These are phyloP conservation scores for Drosophila nigrodunni DNA, from an alignment of 1,140 invertebrate species.

Conservation along the genomic window DNA sequence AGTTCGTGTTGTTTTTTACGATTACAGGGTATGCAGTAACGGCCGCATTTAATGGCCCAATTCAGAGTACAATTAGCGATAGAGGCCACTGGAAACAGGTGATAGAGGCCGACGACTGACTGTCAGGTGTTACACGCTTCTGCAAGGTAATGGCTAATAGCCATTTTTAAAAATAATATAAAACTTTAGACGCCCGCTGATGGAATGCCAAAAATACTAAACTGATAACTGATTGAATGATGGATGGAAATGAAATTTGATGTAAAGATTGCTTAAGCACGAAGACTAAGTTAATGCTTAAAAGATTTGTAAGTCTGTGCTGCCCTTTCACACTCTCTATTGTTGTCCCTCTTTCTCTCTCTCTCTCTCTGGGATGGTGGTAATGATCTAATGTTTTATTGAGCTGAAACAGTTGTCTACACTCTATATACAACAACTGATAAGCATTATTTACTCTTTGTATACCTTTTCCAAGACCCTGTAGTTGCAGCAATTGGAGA, in stretches of 20 bases:
- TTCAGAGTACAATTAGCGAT: conserved; percentile 27
- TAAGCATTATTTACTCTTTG: conserved; percentile 23
- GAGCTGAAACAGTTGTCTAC: neutral
- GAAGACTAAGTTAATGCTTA: neutral
- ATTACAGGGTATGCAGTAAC: conserved; percentile 7
- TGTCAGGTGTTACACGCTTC: conserved; percentile 4
- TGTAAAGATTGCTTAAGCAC: neutral
- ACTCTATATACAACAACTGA: conserved; percentile 12
- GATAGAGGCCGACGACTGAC: neutral
- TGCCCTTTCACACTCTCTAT: neutral
- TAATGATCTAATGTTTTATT: conserved; percentile 30
- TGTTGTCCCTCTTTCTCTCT: too few relatives aligned
- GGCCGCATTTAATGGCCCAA: conserved; percentile 25
- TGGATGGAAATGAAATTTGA: neutral
- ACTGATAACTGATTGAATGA: neutral
- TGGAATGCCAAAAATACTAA: neutral
- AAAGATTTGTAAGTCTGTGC: conserved; percentile 14
- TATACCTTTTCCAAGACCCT: too few relatives aligned
- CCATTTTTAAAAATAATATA: neutral
- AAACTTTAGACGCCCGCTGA: conserved; percentile 8
- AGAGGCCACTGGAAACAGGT: conserved; percentile 15
- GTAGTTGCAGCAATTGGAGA: too few relatives aligned
- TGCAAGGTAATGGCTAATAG: conserved; percentile 24
- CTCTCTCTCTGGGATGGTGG: conserved; percentile 6
- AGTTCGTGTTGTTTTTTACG: neutral